phyloP scores from a whole-genome alignment of 2,888 invertebrate species.

The Apodemia mormo region DNA sequence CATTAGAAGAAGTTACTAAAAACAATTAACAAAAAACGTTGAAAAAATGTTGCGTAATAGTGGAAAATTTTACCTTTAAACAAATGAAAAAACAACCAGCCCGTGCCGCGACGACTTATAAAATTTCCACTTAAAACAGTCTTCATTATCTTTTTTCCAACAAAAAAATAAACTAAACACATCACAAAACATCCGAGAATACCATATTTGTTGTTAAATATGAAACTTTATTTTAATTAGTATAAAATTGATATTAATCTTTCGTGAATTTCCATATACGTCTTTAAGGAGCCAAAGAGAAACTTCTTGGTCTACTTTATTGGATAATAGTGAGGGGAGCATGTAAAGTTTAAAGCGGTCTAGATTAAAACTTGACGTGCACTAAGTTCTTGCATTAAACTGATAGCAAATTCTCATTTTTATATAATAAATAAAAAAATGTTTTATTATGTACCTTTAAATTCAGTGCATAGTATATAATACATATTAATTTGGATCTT shows the following conservation, averaged over 20 bases:
- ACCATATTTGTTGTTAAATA: slow-evolving; percentile 33
- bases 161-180: slow-evolving; percentile 62
- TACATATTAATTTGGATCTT: no score
- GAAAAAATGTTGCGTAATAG: slow-evolving; percentile 50
- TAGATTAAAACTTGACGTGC: slow-evolving; percentile 17
- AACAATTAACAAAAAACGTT: slow-evolving; percentile 27
- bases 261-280: slow-evolving; percentile 43
- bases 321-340: slow-evolving; percentile 59
- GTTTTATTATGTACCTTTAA: no score
- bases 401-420: not conserved
- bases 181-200: slow-evolving; percentile 41
- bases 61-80: slow-evolving; percentile 62
- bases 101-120: slow-evolving; percentile 63
- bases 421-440: not conserved
- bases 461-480: no score
- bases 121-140: slow-evolving; percentile 79
- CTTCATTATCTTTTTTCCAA: slow-evolving; percentile 79
- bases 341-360: slow-evolving; percentile 17
- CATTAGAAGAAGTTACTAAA: slow-evolving; percentile 4
- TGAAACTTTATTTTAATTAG: slow-evolving; percentile 42
- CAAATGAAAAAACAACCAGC: slow-evolving; percentile 67
- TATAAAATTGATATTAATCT: slow-evolving; percentile 45
- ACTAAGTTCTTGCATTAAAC: slow-evolving; percentile 7
- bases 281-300: slow-evolving; percentile 42
- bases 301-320: slow-evolving; percentile 75